A percentile compares a stretch with the other conserved stretches of the same genome.
These are phyloP conservation scores for Harpalus rufipes DNA, from an alignment of 2,888 invertebrate species.

Conservation along the genomic window DNA sequence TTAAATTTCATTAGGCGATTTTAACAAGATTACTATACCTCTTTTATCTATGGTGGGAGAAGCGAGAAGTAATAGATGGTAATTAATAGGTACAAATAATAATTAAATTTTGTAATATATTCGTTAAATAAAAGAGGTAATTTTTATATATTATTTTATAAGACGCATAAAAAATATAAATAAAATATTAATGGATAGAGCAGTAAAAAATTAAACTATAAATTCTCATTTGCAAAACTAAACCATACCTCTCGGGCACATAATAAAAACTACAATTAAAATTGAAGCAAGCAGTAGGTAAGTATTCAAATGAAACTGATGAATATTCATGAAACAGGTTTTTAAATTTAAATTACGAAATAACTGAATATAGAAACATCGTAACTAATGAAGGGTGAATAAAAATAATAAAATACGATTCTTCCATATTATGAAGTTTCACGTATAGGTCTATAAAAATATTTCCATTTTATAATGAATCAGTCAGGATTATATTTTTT, in stretches of 20 bases:
- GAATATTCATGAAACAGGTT: constrained; percentile 17
- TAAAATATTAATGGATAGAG: background rate
- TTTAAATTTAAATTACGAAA: constrained; percentile 37
- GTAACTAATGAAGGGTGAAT: background rate
- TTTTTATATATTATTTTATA: too few relatives aligned
- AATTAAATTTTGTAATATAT: too few relatives aligned
- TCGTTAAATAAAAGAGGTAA: too few relatives aligned
- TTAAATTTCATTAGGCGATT: too few relatives aligned
- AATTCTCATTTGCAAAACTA: background rate
- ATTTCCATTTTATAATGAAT: too few relatives aligned
- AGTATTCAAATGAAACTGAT: constrained; percentile 10
- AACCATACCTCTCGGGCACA: background rate
- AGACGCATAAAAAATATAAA: background rate
- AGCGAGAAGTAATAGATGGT: too few relatives aligned
- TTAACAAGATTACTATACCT: too few relatives aligned
- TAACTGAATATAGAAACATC: constrained; percentile 7
- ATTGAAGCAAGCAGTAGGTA: background rate
- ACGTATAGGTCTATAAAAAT: too few relatives aligned
- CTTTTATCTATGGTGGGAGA: too few relatives aligned
- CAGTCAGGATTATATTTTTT: too few relatives aligned
- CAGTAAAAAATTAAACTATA: background rate
- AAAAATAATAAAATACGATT: background rate
- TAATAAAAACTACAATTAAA: constrained; percentile 21
- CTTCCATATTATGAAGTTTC: too few relatives aligned
- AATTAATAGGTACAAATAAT: too few relatives aligned